phyloP scores from a whole-genome alignment of 2,888 invertebrate genomes.

The Leptodirus hochenwartii region DNA sequence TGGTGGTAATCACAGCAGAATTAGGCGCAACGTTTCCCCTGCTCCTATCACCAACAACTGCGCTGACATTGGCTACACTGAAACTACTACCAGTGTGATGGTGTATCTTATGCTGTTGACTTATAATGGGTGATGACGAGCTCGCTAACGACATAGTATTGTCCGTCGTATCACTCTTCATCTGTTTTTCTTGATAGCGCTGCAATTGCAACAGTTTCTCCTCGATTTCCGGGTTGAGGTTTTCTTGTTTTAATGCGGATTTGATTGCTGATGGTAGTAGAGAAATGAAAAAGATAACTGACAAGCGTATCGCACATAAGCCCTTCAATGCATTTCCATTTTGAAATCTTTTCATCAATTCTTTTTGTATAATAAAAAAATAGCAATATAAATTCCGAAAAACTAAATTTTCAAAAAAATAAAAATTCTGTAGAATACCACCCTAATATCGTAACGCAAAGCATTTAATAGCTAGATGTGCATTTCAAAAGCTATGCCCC shows the following conservation, averaged over 20 bases:
- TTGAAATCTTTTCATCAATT: too few species aligned
- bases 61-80: conserved; percentile 19
- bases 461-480: too few species aligned
- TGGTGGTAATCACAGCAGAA: too few species aligned
- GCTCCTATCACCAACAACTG: conserved; percentile 12
- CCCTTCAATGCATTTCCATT: too few species aligned
- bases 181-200: conserved; percentile 63
- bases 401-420: conserved; percentile 6
- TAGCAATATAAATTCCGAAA: conserved; percentile 4
- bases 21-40: conserved; percentile 1
- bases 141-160: conserved; percentile 2
- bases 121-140: conserved; percentile 4
- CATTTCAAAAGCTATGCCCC: too few species aligned
- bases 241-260: conserved; percentile 81
- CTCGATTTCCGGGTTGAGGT: conserved; percentile 80
- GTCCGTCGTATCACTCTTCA: conserved; percentile 39
- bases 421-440: conserved; percentile 9
- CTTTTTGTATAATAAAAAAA: background rate
- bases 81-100: too few species aligned
- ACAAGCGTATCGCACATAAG: conserved; percentile 8
- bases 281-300: conserved; percentile 9
- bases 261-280: conserved; percentile 52
- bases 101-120: background rate
- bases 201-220: conserved; percentile 79
- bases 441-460: too few species aligned